phyloP scores from a whole-genome alignment of 2,888 invertebrate species.

The Xestia xanthographa region DNA sequence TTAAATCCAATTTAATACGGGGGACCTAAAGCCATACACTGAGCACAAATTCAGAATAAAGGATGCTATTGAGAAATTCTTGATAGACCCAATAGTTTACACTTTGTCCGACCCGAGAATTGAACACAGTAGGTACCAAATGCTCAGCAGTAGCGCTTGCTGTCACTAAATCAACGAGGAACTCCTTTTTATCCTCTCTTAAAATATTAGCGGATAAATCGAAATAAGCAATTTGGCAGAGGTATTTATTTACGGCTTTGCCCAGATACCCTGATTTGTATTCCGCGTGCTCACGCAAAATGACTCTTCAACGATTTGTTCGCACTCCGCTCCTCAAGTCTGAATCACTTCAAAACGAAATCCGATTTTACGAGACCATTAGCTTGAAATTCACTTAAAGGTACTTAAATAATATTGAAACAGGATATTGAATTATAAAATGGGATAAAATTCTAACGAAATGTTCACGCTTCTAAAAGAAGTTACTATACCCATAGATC shows the following conservation, averaged over 20 bases:
- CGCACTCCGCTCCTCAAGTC: constrained; percentile 60
- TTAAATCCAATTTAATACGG: neutral
- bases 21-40: neutral
- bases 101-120: neutral
- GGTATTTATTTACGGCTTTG: constrained; percentile 81
- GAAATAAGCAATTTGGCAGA: constrained; percentile 71
- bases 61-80: neutral
- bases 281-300: constrained; percentile 96
- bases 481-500: constrained; percentile 52
- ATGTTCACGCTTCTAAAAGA: constrained; percentile 30
- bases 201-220: constrained; percentile 31
- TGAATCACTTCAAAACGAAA: constrained; percentile 63
- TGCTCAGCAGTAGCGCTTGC: neutral
- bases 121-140: neutral
- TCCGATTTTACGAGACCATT: constrained; percentile 51
- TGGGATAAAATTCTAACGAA: constrained; percentile 7
- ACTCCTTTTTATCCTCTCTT: constrained; percentile 16
- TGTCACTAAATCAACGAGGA: neutral
- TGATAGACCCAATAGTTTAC: neutral
- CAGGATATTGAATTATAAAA: constrained; percentile 32
- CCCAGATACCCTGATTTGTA: constrained; percentile 92
- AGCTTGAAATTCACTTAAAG: constrained; percentile 39
- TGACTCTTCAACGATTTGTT: constrained; percentile 68
- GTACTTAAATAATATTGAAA: constrained; percentile 15
- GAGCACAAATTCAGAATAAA: neutral